phyloP scores from a whole-genome alignment of 1,140 invertebrate species.

The Tachypleus tridentatus region DNA sequence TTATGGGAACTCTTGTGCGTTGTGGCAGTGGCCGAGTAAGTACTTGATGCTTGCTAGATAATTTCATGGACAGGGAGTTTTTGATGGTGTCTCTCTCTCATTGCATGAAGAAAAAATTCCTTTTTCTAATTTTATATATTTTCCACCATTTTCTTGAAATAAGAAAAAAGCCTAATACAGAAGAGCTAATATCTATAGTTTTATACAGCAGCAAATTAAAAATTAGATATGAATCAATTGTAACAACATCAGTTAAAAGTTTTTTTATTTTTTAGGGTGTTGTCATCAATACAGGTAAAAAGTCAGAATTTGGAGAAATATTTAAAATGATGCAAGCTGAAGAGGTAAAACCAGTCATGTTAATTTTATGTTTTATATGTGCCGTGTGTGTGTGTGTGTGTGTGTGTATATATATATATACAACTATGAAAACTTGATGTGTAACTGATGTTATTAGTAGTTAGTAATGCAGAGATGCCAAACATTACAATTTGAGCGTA shows the following conservation, averaged over 20 bases:
- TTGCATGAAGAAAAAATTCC: neutral
- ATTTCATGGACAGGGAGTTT: neutral
- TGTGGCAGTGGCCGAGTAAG: conserved; percentile 90
- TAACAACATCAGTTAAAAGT: neutral
- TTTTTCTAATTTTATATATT: conserved; percentile 15
- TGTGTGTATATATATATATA: no score
- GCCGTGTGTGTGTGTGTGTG: no score
- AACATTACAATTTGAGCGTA: no score
- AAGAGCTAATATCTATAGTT: no score
- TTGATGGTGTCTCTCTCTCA: conserved; percentile 1
- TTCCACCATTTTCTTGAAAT: neutral
- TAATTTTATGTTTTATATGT: neutral
- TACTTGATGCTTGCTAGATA: conserved; percentile 2
- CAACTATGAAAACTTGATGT: no score
- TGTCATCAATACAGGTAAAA: conserved; percentile 90
- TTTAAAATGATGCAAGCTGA: conserved; percentile 99
- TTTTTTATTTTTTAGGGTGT: conserved; percentile 55
- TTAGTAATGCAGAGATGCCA: no score
- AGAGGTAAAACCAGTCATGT: conserved; percentile 45
- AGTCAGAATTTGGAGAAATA: conserved; percentile 95
- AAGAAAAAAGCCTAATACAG: neutral
- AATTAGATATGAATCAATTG: no score
- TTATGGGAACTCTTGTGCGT: conserved; percentile 95
- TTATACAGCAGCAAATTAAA: no score
- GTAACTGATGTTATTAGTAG: no score